phyloP scores from a whole-genome alignment of 2,797 vertebrate genomes.

The Ambastaia sidthimunki region DNA sequence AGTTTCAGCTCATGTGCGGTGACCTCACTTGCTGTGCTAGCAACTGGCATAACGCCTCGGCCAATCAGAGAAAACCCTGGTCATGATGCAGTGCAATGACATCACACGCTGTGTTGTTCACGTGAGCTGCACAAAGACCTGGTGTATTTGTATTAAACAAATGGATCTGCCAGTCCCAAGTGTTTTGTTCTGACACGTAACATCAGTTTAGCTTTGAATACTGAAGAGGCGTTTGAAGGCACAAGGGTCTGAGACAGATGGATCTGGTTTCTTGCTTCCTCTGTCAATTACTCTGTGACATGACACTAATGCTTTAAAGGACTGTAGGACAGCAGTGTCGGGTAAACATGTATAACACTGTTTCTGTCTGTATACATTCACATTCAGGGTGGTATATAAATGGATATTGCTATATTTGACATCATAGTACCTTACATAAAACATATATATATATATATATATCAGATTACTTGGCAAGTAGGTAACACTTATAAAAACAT shows the following conservation, averaged over 20 bases:
- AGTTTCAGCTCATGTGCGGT: constrained; percentile 35
- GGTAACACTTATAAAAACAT: background rate
- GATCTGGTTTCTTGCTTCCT: constrained; percentile 23
- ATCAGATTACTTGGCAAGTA: too few species aligned
- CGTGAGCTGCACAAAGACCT: background rate
- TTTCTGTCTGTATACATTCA: background rate
- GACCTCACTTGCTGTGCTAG: constrained; percentile 39
- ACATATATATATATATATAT: too few species aligned
- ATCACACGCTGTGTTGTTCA: background rate
- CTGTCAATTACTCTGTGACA: constrained; percentile 23
- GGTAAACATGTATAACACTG: constrained; percentile 1
- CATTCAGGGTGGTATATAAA: background rate
- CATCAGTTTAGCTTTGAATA: background rate
- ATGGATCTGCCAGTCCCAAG: background rate
- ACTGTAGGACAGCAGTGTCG: background rate
- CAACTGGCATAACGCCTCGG: background rate
- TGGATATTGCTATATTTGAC: too few species aligned
- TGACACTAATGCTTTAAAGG: constrained; percentile 7
- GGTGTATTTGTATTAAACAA: background rate
- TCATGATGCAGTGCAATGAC: background rate
- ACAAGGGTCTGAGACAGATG: constrained; percentile 5
- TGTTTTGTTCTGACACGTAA: background rate
- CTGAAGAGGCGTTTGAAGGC: constrained; percentile 1
- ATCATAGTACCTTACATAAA: too few species aligned
- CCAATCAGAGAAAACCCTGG: background rate